These are phyloP conservation scores for Zootermopsis nevadensis DNA, from an alignment of 2,888 invertebrate genomes.

Conservation along the genomic window DNA sequence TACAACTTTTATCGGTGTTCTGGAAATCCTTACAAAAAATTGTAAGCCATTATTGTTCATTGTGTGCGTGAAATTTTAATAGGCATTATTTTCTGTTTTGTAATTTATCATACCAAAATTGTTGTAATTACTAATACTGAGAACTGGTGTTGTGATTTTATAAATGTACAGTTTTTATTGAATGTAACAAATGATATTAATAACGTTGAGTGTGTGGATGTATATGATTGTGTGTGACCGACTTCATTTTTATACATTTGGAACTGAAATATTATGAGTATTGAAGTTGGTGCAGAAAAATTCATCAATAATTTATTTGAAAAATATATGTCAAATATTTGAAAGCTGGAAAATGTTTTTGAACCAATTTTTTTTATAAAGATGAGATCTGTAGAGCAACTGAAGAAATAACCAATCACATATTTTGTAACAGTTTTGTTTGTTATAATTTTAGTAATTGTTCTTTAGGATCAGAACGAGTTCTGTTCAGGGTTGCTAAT, in stretches of 20 bases:
- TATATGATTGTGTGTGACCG: not conserved
- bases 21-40: no score
- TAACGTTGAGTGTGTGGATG: not conserved
- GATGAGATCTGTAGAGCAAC: no score
- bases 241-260: conserved; percentile 13
- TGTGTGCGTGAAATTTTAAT: not conserved
- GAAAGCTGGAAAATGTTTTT: not conserved
- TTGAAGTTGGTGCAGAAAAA: not conserved
- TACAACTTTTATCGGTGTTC: no score
- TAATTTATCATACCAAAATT: conserved; percentile 10
- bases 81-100: not conserved
- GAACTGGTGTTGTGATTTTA: conserved; percentile 3
- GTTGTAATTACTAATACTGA: not conserved
- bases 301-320: not conserved
- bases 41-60: not conserved
- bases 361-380: not conserved
- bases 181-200: not conserved
- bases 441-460: no score
- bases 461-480: no score
- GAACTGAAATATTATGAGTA: not conserved
- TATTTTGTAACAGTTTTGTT: no score
- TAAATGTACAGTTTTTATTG: conserved; percentile 24
- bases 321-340: not conserved
- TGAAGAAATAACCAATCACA: no score
- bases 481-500: no score